Conservation (phyloP, 30 jellyfish, hydroid and myxozoan genomes). For the Rhopilema esculentum region DNA sequence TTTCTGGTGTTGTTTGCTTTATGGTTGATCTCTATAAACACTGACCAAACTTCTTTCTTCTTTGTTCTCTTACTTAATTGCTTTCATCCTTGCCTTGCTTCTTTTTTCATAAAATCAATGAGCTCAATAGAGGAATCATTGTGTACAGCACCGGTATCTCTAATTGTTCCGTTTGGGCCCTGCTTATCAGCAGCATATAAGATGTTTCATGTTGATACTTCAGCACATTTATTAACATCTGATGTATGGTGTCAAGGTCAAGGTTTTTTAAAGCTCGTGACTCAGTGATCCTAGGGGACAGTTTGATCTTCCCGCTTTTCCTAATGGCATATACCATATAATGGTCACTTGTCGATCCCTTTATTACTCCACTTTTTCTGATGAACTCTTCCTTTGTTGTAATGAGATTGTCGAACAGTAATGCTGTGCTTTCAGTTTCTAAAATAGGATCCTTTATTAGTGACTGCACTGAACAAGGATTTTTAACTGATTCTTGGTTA, state of each 20-base stretch:
- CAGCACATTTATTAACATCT: conserved; percentile 38
- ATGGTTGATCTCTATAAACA: too few species aligned
- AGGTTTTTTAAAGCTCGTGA: conserved; percentile 24
- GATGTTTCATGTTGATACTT: conserved; percentile 27
- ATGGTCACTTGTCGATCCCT: conserved; percentile 28
- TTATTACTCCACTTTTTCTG: conserved; percentile 33
- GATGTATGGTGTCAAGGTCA: conserved; percentile 37
- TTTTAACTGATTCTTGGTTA: too few species aligned
- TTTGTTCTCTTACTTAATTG: too few species aligned
- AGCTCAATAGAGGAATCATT: conserved; percentile 22
- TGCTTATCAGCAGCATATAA: conserved; percentile 43
- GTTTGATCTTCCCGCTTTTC: conserved; percentile 26
- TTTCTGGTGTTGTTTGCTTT: too few species aligned
- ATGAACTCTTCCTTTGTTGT: conserved; percentile 31
- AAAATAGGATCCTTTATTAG: conserved; percentile 27
- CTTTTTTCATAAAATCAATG: conserved; percentile 46
- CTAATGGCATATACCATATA: too few species aligned
- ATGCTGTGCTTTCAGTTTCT: conserved; percentile 25
- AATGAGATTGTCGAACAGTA: conserved; percentile 17
- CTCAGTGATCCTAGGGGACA: conserved; percentile 49
- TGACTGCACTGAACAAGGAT: too few species aligned
- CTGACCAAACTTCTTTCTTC: too few species aligned
- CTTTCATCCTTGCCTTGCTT: conserved; percentile 48
- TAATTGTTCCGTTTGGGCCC: conserved; percentile 31
- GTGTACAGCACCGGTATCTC: conserved; percentile 23